Base-by-base conservation (phyloP, 2,797 vertebrate species). In the Danionella dracula region DNA sequence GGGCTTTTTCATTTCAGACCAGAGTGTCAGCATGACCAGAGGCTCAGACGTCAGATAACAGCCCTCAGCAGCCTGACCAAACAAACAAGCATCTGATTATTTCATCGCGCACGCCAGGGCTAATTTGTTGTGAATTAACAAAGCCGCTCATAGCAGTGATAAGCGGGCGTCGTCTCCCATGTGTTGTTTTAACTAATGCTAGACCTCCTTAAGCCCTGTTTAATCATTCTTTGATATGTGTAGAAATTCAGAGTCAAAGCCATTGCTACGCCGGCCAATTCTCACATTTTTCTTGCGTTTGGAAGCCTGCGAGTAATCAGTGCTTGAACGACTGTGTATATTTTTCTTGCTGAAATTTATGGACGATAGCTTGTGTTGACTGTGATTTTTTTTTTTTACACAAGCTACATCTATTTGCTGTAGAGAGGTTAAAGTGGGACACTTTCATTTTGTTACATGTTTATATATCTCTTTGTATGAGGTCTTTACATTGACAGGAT, bases 151-250 rank as follows among this genome's bases (percentile, higher is more conserved):
- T 70, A 23, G 68, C 4, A 54, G 71, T 2, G 76, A 83, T 86
- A 87, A 87, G 82, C 84, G 55, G 10, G 4, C 12, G 44, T 34
- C 35, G 31, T 29, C 77, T 69, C 76, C 71, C 54, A 77, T 60
- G 63, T 86, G 84, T 88, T 88, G 86, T 85, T 76, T 85, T 88
- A 79, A 79, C 85, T 89, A 89, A 89, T 89, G 85, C 82, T 69
- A 76, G 76, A 66, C 50, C 71, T 75, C 66, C 60, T 55, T 1
- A 35, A 60, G 76, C 38, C 56, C 3, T 13, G 4, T 69, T 79
- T 84, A 87, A 85, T 88, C 83, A 83, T 73, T 78, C 80, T 27
- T 67, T 72, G 78, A 84, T 84, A 82, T 76, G 75, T 27, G 77
- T 77, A 80, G 79, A 79, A 79, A 83, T 80, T 73, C 81, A 83